Conservation (phyloP, 2,113 vertebrate genomes). For the Lichenostomus cassidix region DNA sequence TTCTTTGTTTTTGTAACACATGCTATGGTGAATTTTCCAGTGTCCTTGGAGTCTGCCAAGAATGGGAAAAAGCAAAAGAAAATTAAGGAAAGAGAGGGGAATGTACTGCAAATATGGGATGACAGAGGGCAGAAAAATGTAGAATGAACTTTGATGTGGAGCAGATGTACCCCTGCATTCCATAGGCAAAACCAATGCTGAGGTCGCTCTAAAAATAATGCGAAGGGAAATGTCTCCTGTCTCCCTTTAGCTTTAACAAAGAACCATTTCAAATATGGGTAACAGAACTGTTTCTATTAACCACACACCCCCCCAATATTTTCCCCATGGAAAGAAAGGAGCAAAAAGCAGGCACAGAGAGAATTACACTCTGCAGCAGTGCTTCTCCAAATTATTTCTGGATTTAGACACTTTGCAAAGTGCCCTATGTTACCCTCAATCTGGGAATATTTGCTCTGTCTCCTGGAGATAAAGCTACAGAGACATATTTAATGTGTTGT, state of each 20-base stretch:
- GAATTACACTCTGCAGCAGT: not conserved
- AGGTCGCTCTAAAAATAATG: not conserved
- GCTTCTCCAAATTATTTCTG: not conserved
- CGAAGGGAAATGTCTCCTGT: not conserved
- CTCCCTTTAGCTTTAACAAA: not conserved
- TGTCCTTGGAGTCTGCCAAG: constrained; percentile 47
- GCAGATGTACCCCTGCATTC: constrained; percentile 61
- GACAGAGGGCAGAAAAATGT: constrained; percentile 40
- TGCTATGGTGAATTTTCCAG: not conserved
- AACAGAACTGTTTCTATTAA: not conserved
- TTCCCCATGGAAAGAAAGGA: not conserved
- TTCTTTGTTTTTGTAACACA: constrained; percentile 32
- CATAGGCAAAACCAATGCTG: not conserved
- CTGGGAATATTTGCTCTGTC: not conserved
- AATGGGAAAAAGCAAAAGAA: not conserved
- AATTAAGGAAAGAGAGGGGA: not conserved
- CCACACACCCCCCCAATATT: rapidly evolving
- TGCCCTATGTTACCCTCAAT: not conserved
- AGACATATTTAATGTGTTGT: not conserved
- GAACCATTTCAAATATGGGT: not conserved
- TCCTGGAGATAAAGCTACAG: not conserved
- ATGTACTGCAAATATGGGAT: constrained; percentile 25
- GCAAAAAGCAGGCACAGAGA: not conserved
- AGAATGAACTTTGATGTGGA: constrained; percentile 61
- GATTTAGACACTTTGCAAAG: not conserved